phyloP scores from a whole-genome alignment of 2,797 vertebrate genomes.

The Merluccius polli region DNA sequence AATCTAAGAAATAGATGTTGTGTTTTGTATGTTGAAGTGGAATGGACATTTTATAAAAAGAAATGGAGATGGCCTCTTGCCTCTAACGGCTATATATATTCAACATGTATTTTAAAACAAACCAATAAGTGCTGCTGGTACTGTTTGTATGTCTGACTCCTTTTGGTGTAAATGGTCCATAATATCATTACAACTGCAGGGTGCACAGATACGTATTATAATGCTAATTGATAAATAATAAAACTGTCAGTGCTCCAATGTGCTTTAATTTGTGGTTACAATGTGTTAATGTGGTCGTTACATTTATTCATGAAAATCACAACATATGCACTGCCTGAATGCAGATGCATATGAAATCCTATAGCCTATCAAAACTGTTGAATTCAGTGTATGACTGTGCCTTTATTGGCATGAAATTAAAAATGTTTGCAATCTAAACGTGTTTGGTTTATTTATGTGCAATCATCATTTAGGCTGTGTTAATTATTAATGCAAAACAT shows the following conservation, averaged over 20 bases:
- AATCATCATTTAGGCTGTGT: background rate
- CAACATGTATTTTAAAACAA: conserved; percentile 51
- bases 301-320: conserved; percentile 67
- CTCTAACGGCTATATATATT: conserved; percentile 42
- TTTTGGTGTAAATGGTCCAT: conserved; percentile 57
- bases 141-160: conserved; percentile 50
- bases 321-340: conserved; percentile 70
- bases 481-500: background rate
- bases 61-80: conserved; percentile 25
- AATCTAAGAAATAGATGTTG: conserved; percentile 41
- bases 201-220: conserved; percentile 63
- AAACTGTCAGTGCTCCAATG: conserved; percentile 63
- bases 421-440: conserved; percentile 54
- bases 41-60: conserved; percentile 19
- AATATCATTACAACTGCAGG: conserved; percentile 63
- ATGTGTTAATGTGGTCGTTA: conserved; percentile 67
- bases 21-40: conserved; percentile 12
- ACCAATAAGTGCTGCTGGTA: conserved; percentile 66
- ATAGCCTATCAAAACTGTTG: conserved; percentile 55
- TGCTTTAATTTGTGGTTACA: conserved; percentile 68
- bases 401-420: conserved; percentile 67
- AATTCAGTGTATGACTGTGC: conserved; percentile 65
- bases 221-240: conserved; percentile 62
- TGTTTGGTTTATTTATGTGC: conserved; percentile 14
- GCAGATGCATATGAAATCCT: conserved; percentile 71